Evolutionary conservation across 1,140 invertebrate genomes (phyloP).

Genomic region (Trichomalopsis sarcophagae): DNA sequence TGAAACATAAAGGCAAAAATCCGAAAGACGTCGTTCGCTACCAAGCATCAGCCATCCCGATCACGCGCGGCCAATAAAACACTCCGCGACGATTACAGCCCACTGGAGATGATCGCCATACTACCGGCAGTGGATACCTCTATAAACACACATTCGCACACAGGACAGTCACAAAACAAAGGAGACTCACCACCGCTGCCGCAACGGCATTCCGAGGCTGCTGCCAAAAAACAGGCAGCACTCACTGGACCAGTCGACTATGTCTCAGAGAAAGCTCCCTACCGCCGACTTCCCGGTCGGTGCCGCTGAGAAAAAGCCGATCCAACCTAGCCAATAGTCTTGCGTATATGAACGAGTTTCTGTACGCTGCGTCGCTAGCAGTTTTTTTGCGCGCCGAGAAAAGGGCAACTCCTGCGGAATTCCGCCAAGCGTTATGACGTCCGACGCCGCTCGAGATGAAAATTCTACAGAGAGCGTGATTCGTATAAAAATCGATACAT

Average conservation of each 20-base stretch:
- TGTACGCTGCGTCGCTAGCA: neutral
- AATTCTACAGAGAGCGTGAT: neutral
- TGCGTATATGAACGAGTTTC: conserved; percentile 3
- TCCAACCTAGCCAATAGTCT: neutral
- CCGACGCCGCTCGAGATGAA: neutral
- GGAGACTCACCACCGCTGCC: neutral
- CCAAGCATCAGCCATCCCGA: neutral
- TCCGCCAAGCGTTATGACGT: neutral
- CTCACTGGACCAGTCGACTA: conserved; percentile 26
- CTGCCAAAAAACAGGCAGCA: conserved; percentile 41
- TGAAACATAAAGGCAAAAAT: no score
- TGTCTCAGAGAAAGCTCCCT: conserved; percentile 19
- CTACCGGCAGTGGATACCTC: neutral
- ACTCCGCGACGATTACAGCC: neutral
- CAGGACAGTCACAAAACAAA: conserved; percentile 14
- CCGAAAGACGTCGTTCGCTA: no score
- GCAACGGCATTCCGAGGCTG: conserved; percentile 3
- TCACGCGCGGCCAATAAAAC: neutral
- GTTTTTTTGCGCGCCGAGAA: neutral
- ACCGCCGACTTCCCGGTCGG: neutral
- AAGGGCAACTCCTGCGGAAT: no score
- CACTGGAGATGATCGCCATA: neutral
- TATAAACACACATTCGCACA: no score
- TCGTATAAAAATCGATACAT: neutral
- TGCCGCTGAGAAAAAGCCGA: conserved; percentile 25